phyloP scores from a whole-genome alignment of 2,113 vertebrate genomes.

The Hippocampus abdominalis region DNA sequence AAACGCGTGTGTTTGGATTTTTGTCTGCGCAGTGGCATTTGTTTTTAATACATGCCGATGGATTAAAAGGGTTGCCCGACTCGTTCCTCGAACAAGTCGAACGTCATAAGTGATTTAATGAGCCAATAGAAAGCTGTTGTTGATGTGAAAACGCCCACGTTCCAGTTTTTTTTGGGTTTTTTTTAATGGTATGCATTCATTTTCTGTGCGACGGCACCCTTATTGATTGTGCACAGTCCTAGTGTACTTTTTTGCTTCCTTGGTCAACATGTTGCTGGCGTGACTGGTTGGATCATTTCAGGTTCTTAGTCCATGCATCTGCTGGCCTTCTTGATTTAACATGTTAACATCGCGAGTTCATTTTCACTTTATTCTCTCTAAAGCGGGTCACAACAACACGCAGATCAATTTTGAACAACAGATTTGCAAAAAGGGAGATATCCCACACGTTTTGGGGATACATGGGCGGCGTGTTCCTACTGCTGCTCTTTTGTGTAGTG shows the following conservation, averaged over 20 bases:
- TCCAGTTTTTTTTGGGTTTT: not conserved
- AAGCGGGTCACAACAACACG: too few relatives aligned
- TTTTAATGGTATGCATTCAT: not conserved
- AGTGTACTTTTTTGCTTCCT: not conserved
- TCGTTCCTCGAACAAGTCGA: constrained; percentile 27
- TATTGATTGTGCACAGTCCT: not conserved
- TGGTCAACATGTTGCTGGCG: not conserved
- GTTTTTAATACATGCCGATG: constrained; percentile 17
- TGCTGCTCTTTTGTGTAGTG: too few relatives aligned
- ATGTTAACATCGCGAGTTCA: too few relatives aligned
- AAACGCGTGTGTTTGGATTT: not conserved
- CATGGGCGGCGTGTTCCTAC: too few relatives aligned
- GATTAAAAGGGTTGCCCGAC: constrained; percentile 17
- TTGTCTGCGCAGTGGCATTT: not conserved
- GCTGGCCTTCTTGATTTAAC: too few relatives aligned
- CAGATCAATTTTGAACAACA: too few relatives aligned
- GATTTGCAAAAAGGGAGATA: too few relatives aligned
- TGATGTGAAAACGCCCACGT: constrained; percentile 9
- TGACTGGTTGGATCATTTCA: not conserved
- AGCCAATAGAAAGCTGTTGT: constrained; percentile 11
- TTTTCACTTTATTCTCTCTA: too few relatives aligned
- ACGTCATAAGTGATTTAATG: constrained; percentile 18
- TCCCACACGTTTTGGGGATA: too few relatives aligned
- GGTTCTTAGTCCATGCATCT: not conserved
- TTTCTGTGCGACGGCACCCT: not conserved